Evolutionary conservation across 1,140 invertebrate genomes (phyloP), one percentile per base, ranked within the genome.

Genomic region (Listronotus oregonensis): DNA sequence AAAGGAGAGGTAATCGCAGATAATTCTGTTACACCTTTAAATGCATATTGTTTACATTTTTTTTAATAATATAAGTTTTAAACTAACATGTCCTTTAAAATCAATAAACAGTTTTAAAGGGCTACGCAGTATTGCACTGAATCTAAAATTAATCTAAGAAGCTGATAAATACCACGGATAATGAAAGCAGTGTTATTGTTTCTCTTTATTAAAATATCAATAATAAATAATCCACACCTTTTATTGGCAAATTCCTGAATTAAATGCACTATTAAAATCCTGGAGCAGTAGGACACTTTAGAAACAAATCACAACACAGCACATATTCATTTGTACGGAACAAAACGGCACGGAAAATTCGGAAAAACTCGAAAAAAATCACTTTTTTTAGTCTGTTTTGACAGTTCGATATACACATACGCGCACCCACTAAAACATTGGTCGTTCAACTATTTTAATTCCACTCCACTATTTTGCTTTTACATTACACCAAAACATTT

Each of bases 381-480:
- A 42, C 37, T 39, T 49, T 64, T 63, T 55, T 43, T 10, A 34
- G 18, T 44, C 21, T 61, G 40, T 69, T 69, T 69, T 69, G 67
- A 69, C 67, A 69, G 67, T 61, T 58, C 63, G 44, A 65, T 63
- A 66, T 43, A 15, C 57, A 60, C 46, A 64, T 59, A 68, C 67
- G 52, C 64, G 64, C 64, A 65, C 64, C 64, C 55, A 58, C 55
- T 56, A 65, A 59, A 69, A 56, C 63, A 69, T 69, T 69, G 62
- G 58, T 62, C 50, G 62, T 65, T 65, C 67, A 69, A 69, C 67
- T 64, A 61, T 59, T 68, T 60, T 37, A 64, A 59, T 60, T 64
- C 58, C 11, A 64, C 62, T 64, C 58, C 11, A 64, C 62, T 52
- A 52, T 47, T 67, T 51, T 60, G 39, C n/a, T 21, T 46, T 47